Evolutionary conservation across 1,140 invertebrate species (phyloP).

Genomic region (Cardiocondyla obscurior): DNA sequence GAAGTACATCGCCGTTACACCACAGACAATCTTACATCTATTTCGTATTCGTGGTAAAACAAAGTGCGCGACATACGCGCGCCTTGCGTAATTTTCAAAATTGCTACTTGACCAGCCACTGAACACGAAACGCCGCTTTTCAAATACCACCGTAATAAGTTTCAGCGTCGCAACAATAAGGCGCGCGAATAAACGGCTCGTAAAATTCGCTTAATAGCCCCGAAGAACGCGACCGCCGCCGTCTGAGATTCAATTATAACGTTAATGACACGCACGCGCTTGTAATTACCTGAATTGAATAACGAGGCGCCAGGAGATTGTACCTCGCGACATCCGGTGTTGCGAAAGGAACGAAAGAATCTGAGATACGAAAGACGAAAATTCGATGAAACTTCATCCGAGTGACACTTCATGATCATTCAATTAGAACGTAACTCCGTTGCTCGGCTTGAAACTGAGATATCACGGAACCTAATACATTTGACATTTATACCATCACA

Average conservation of each 20-base stretch:
- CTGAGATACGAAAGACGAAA: neutral
- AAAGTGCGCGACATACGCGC: neutral
- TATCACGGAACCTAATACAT: neutral
- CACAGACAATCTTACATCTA: neutral
- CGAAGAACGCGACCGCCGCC: neutral
- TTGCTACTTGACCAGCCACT: neutral
- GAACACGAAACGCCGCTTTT: neutral
- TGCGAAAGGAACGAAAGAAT: neutral
- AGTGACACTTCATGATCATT: constrained; percentile 12
- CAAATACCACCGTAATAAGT: neutral
- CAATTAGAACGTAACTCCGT: constrained; percentile 27
- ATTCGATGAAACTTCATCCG: constrained; percentile 23
- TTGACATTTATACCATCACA: neutral
- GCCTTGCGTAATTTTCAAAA: constrained; percentile 24
- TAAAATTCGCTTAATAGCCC: constrained; percentile 23
- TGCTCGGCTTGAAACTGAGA: neutral
- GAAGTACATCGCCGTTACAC: neutral
- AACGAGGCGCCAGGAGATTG: neutral
- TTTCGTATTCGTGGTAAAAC: neutral
- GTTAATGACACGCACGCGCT: neutral
- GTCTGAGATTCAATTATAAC: neutral
- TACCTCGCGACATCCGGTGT: neutral
- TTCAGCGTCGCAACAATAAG: neutral
- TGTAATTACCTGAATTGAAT: constrained; percentile 13
- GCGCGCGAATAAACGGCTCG: neutral